Conservation (phyloP, 2,888 invertebrate genomes). For the Prostheceraeus crozeri region DNA sequence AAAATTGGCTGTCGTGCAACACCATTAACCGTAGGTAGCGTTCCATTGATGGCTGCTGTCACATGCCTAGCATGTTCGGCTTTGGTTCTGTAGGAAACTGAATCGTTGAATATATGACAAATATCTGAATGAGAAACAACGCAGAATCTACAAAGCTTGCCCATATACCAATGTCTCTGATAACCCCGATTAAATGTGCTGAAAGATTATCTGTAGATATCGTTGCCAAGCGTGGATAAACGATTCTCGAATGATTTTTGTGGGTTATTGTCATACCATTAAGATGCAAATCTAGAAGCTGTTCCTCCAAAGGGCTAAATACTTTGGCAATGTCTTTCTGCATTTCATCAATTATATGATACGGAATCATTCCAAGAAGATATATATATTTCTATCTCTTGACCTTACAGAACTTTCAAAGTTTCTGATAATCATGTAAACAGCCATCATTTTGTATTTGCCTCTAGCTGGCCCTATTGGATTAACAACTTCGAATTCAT, state of each 20-base stretch:
- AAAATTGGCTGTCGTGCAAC: conserved; percentile 14
- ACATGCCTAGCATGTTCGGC: not conserved
- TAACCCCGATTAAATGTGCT: conserved; percentile 9
- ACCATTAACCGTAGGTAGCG: not conserved
- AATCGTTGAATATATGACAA: no score
- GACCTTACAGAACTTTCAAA: no score
- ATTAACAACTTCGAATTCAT: conserved; percentile 23
- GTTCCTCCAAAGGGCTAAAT: not conserved
- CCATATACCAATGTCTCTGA: conserved; percentile 2
- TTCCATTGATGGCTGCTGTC: not conserved
- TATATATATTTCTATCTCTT: conserved; percentile 6
- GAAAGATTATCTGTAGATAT: conserved; percentile 8
- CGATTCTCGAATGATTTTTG: not conserved
- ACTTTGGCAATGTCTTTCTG: not conserved
- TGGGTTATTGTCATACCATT: not conserved
- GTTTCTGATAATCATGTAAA: not conserved
- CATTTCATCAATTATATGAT: not conserved
- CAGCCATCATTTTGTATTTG: conserved; percentile 4
- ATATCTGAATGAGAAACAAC: conserved; percentile 2
- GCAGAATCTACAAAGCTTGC: conserved; percentile 2
- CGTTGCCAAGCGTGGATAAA: conserved; percentile 1
- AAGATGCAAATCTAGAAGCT: conserved; percentile 5
- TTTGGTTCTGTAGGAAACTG: no score
- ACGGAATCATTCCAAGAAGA: conserved; percentile 9
- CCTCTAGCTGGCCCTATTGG: conserved; percentile 23